A percentile compares a stretch with the other conserved stretches of the same genome.
These are phyloP conservation scores for Gyrodactylus salaris DNA, from an alignment of 1,140 invertebrate genomes.

Conservation along the genomic window DNA sequence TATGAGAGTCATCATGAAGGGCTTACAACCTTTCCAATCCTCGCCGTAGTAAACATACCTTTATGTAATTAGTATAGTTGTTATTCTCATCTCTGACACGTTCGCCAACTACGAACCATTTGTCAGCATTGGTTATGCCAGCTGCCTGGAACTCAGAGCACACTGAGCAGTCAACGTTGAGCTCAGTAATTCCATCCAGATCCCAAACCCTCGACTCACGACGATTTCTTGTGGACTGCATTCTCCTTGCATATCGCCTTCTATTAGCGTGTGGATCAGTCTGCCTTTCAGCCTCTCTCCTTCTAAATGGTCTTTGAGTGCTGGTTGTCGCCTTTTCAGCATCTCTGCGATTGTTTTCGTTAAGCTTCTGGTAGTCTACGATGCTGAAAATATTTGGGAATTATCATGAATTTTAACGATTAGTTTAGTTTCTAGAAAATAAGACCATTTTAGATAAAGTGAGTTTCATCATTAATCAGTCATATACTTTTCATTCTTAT, in stretches of 20 bases:
- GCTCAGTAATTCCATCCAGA: not conserved
- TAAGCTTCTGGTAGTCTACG: not conserved
- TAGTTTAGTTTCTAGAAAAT: too few species aligned
- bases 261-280: not conserved
- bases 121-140: not conserved
- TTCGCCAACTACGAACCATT: not conserved
- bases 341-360: not conserved
- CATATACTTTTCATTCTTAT: too few species aligned
- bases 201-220: not conserved
- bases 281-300: not conserved
- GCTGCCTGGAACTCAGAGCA: not conserved
- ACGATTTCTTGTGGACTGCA: not conserved
- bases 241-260: not conserved
- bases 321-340: not conserved
- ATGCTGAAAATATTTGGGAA: not conserved
- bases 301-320: not conserved
- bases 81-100: not conserved
- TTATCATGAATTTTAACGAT: too few species aligned
- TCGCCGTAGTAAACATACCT: too few species aligned
- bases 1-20: too few species aligned
- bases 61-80: not conserved
- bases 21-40: too few species aligned
- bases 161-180: not conserved
- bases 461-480: too few species aligned
- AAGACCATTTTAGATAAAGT: too few species aligned